Evolutionary conservation across 2,113 vertebrate species (phyloP).

Genomic region (Corythaixoides concolor): DNA sequence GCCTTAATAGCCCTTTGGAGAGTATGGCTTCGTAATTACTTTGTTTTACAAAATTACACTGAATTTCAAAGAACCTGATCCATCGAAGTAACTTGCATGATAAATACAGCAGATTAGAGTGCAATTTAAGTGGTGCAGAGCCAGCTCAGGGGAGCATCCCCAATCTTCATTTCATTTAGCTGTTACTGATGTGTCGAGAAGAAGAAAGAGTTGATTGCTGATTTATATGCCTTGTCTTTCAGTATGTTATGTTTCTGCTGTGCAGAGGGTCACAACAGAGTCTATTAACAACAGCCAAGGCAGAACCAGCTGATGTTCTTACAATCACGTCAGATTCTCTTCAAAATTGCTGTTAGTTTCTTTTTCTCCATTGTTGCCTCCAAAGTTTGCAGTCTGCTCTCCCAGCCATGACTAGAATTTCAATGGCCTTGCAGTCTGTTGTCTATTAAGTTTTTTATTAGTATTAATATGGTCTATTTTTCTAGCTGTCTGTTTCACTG

Average conservation of each 20-base stretch:
- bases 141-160: neutral
- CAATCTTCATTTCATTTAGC: neutral
- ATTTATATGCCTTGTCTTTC: slow-evolving; percentile 11
- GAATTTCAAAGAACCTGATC: neutral
- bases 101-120: neutral
- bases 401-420: neutral
- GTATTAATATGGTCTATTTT: slow-evolving; percentile 37
- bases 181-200: neutral
- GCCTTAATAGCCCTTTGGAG: neutral
- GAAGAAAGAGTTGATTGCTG: slow-evolving; percentile 9
- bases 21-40: neutral
- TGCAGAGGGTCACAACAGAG: slow-evolving; percentile 10
- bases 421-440: neutral
- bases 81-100: neutral
- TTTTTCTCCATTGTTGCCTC: neutral
- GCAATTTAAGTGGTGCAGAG: neutral
- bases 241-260: neutral
- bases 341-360: neutral
- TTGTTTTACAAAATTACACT: neutral
- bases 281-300: neutral
- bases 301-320: neutral
- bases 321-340: neutral
- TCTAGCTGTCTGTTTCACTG: slow-evolving; percentile 6
- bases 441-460: neutral
- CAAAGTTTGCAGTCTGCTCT: slow-evolving; percentile 15